Percentiles rank a stretch among this genome's conserved stretches.
Evolutionary conservation across 2,797 vertebrate species (phyloP).

Genomic region (Gadopsis marmoratus): DNA sequence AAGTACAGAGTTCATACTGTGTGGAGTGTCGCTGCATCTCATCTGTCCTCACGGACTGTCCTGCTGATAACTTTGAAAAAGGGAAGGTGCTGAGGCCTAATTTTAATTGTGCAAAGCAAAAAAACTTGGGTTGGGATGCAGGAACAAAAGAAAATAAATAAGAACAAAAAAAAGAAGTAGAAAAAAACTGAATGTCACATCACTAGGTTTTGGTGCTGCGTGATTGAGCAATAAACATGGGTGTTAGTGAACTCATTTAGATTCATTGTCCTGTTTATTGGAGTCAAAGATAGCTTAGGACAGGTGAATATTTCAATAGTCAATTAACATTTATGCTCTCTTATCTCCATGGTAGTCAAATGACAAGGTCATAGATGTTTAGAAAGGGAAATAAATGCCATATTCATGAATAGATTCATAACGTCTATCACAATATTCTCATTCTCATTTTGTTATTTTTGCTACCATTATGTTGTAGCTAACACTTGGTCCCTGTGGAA

Average conservation of each 20-base stretch:
- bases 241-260: not conserved
- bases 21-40: not conserved
- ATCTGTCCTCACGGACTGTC: slow-evolving; percentile 3
- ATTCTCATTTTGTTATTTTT: not conserved
- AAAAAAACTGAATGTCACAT: not conserved
- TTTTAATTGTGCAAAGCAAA: not conserved
- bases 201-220: not conserved
- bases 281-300: not conserved
- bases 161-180: not conserved
- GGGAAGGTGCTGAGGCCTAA: not conserved
- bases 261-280: not conserved
- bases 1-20: slow-evolving; percentile 1
- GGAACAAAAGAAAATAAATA: not conserved
- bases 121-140: not conserved
- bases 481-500: not conserved
- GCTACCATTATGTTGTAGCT: not conserved
- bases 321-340: not conserved
- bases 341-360: not conserved
- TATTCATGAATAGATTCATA: not conserved
- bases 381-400: not conserved
- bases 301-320: not conserved
- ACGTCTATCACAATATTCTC: not conserved
- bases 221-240: not conserved
- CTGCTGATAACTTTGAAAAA: slow-evolving; percentile 3
- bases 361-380: not conserved